phyloP scores from a whole-genome alignment of 2,113 vertebrate species.

The Hypanus sabinus region DNA sequence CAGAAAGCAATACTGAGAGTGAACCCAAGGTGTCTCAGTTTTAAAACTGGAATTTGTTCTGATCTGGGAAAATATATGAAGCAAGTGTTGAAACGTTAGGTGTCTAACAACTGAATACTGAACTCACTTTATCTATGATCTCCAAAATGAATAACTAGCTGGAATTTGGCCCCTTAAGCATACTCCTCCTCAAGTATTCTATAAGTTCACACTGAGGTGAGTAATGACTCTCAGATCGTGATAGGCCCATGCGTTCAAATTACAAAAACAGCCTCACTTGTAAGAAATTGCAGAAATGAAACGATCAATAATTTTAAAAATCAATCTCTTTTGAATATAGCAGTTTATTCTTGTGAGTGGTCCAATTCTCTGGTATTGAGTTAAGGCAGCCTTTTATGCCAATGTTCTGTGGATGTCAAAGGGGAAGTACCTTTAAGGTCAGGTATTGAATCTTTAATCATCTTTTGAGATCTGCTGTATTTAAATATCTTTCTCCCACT shows the following conservation, averaged over 20 bases:
- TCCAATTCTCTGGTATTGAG: not conserved
- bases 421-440: too few species aligned
- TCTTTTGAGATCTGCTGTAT: not conserved
- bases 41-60: not conserved
- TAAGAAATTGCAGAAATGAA: not conserved
- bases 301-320: not conserved
- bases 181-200: not conserved
- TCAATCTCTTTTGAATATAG: not conserved
- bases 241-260: not conserved
- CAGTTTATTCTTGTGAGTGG: constrained; percentile 3
- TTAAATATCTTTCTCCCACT: not conserved
- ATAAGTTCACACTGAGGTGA: not conserved
- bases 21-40: not conserved
- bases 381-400: too few species aligned
- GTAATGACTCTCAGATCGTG: not conserved
- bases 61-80: too few species aligned
- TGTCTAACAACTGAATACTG: not conserved
- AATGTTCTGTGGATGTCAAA: too few species aligned
- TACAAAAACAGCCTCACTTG: not conserved
- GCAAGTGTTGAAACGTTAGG: not conserved
- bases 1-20: not conserved
- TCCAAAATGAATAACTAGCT: not conserved
- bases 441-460: constrained; percentile 20
- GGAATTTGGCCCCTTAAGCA: not conserved
- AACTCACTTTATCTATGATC: constrained; percentile 3